Conservation (phyloP, 2,113 vertebrate species). For the Bubalus kerabau region DNA sequence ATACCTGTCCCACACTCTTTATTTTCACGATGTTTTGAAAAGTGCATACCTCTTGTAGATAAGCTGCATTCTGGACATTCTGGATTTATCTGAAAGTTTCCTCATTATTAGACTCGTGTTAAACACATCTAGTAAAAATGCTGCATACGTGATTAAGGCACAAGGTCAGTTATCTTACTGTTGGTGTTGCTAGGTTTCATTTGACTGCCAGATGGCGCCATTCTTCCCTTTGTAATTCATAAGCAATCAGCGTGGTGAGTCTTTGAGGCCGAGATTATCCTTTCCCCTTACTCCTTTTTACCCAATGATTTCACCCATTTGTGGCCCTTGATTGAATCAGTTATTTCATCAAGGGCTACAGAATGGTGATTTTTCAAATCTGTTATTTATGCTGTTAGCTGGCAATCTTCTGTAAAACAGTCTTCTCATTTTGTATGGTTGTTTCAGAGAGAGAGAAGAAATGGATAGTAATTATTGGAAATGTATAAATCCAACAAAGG, state of each 20-base stretch:
- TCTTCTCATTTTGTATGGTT: neutral
- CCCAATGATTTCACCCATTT: neutral
- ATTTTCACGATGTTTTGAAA: neutral
- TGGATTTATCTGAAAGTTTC: neutral
- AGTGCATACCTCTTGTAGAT: neutral
- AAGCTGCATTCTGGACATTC: neutral
- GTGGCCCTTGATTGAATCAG: neutral
- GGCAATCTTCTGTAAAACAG: neutral
- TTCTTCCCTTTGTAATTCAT: neutral
- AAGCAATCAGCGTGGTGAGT: neutral
- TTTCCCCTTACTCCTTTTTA: neutral
- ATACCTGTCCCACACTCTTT: neutral
- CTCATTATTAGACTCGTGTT: neutral
- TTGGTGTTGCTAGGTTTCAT: neutral
- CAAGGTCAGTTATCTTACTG: neutral
- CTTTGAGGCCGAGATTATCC: neutral
- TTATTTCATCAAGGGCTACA: neutral
- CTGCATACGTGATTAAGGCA: neutral
- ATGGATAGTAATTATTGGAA: neutral
- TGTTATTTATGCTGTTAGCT: neutral
- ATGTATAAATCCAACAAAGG: neutral
- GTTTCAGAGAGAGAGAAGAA: neutral
- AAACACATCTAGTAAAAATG: neutral
- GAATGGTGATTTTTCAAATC: neutral
- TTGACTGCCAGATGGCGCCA: neutral